Conservation (phyloP, 2,888 invertebrate genomes). For the Yponomeuta evonymella region DNA sequence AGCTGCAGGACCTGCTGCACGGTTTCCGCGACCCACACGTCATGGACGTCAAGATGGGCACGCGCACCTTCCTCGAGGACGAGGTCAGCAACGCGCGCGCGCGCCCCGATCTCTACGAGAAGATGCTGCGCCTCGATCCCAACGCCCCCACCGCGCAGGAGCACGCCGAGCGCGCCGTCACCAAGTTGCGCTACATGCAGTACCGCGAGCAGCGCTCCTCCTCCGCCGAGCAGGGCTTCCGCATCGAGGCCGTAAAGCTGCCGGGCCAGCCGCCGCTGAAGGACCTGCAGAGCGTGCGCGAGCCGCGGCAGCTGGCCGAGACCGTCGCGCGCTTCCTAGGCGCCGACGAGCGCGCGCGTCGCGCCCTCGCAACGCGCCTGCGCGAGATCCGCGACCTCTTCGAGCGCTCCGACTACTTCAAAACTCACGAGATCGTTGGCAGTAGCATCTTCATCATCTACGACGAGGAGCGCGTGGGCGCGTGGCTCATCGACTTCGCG, state of each 20-base stretch:
- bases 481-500: constrained; percentile 98
- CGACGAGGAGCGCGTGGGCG: constrained; percentile 90
- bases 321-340: constrained; percentile 86
- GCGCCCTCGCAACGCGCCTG: constrained; percentile 83
- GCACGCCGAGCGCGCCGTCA: constrained; percentile 87
- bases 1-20: constrained; percentile 94
- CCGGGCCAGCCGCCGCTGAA: constrained; percentile 88
- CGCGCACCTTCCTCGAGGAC: constrained; percentile 94
- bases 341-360: constrained; percentile 78
- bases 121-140: constrained; percentile 95
- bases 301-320: constrained; percentile 82
- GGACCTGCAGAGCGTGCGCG: constrained; percentile 91
- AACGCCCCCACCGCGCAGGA: constrained; percentile 91
- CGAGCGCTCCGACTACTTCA: constrained; percentile 90
- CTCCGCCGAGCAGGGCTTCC: constrained; percentile 93
- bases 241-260: constrained; percentile 96
- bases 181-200: constrained; percentile 97
- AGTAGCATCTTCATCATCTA: constrained; percentile 96
- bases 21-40: constrained; percentile 94
- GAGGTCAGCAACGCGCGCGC: constrained; percentile 93
- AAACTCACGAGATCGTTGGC: constrained; percentile 92
- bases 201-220: constrained; percentile 96
- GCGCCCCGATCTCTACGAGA: constrained; percentile 92
- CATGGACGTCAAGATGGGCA: constrained; percentile 98
- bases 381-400: constrained; percentile 85